Conservation (phyloP, 2,888 invertebrate genomes). For the Serrognathus titanus region DNA sequence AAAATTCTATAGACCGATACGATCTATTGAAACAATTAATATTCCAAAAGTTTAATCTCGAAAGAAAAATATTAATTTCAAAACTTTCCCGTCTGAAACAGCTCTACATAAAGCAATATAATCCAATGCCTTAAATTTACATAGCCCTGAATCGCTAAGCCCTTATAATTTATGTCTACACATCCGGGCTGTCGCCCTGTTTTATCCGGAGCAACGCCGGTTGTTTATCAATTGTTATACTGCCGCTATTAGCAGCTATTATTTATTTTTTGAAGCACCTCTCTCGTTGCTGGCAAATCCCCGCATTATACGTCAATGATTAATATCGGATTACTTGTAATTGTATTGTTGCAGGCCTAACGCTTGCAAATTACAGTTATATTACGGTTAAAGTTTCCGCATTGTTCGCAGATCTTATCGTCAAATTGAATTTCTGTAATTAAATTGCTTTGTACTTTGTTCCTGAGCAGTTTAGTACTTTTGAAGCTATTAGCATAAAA, state of each 20-base stretch:
- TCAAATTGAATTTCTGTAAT: slow-evolving; percentile 12
- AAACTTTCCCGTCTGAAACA: too few relatives aligned
- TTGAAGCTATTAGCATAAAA: too few relatives aligned
- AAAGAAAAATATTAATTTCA: too few relatives aligned
- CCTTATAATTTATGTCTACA: slow-evolving; percentile 9
- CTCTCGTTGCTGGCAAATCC: slow-evolving; percentile 1
- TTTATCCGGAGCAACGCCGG: slow-evolving; percentile 7
- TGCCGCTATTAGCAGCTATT: slow-evolving; percentile 9
- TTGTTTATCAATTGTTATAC: slow-evolving; percentile 11
- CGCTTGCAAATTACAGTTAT: slow-evolving; percentile 15
- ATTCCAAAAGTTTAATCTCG: too few relatives aligned
- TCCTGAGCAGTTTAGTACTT: too few relatives aligned
- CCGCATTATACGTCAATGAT: slow-evolving; percentile 7
- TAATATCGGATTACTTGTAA: slow-evolving; percentile 17
- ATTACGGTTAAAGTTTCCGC: neutral
- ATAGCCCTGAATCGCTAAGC: slow-evolving; percentile 3
- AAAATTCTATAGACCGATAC: too few relatives aligned
- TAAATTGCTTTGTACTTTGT: slow-evolving; percentile 4
- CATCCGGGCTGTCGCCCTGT: slow-evolving; percentile 13
- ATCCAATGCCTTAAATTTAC: neutral
- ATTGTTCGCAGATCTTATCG: slow-evolving; percentile 11
- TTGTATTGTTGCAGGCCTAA: slow-evolving; percentile 12
- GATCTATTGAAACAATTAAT: too few relatives aligned
- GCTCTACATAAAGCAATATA: too few relatives aligned
- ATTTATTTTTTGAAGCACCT: slow-evolving; percentile 10